phyloP scores from a whole-genome alignment of 2,113 vertebrate species.

The Herpailurus yagouaroundi region DNA sequence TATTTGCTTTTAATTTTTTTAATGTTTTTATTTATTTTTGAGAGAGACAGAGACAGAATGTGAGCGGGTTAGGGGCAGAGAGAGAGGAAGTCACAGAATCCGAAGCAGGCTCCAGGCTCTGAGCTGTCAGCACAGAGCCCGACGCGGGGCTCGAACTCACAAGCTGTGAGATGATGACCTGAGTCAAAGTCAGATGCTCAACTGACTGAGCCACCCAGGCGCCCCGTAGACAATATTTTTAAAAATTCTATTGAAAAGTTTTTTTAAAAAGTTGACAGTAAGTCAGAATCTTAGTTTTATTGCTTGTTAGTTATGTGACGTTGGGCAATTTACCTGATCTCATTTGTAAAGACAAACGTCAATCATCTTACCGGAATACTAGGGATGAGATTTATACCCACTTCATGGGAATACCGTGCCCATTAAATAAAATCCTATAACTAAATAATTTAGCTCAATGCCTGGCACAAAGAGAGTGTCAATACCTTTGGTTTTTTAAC shows the following conservation, averaged over 20 bases:
- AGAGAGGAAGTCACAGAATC: no score
- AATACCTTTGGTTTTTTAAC: neutral
- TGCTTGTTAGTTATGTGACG: neutral
- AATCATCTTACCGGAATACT: neutral
- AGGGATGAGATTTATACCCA: neutral
- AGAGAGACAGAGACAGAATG: no score
- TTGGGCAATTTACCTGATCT: neutral
- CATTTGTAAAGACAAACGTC: neutral
- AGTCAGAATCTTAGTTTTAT: neutral
- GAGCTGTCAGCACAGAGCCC: no score
- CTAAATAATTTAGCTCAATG: neutral
- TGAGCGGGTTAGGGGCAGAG: no score
- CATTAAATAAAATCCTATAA: constrained; percentile 21
- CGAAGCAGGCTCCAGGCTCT: no score
- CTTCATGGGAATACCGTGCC: neutral
- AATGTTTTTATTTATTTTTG: no score
- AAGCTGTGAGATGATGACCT: no score
- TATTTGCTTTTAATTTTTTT: neutral
- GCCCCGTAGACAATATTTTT: neutral
- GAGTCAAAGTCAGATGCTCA: no score
- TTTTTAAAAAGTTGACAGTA: neutral
- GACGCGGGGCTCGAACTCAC: no score
- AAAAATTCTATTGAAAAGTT: neutral
- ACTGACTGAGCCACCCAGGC: no score
- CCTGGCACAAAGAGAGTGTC: neutral